Base-by-base conservation (phyloP, 2,113 vertebrate species). In the Pollachius pollachius region DNA sequence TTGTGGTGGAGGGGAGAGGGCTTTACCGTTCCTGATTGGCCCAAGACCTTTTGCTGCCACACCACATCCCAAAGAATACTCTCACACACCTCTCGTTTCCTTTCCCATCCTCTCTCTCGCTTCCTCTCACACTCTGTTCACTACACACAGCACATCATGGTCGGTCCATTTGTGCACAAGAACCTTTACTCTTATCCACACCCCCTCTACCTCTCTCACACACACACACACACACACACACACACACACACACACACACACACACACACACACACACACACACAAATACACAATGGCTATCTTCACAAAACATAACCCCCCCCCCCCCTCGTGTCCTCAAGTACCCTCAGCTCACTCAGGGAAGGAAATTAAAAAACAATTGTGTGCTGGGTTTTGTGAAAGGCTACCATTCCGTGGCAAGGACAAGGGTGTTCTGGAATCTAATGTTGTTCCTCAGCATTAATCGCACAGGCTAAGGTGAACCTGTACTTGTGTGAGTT, bases 301-400 rank as follows among this genome's bases (percentile, higher is more conserved):
- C 9, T 67, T 61, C 15, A 61, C 27, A 19, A 61, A 52, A 62
- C 52, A 19, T 15, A 27, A 17, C 52, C 37, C 13, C 67, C 62
- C 37, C 13, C 67, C 62, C 11, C 30, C 30, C 69, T 64, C 52
- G 68, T 67, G n/a, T 52, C 65, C 41, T 62, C 52, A 61, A 78
- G 67, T 74, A 77, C 74, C 60, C 34, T 25, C 70, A 23, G 78
- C 56, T 83, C 77, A 82, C 52, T 83, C 65, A 66, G 54, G 71
- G 72, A 77, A 71, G 77, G 74, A 85, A 89, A 86, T 86, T 70
- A 84, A 84, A 83, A 76, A 70, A 65, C 72, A 75, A 58, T 79
- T 79, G 67, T 25, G 25, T 70, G 65, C 74, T 56, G 66, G 17
- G 78, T 81, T 82, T 75, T 76, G 64, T 77, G 74, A 74, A 85